These are phyloP conservation scores for Bergia puertoricense DNA, from an alignment of 92 coral and sea anemone genomes.

Conservation along the genomic window DNA sequence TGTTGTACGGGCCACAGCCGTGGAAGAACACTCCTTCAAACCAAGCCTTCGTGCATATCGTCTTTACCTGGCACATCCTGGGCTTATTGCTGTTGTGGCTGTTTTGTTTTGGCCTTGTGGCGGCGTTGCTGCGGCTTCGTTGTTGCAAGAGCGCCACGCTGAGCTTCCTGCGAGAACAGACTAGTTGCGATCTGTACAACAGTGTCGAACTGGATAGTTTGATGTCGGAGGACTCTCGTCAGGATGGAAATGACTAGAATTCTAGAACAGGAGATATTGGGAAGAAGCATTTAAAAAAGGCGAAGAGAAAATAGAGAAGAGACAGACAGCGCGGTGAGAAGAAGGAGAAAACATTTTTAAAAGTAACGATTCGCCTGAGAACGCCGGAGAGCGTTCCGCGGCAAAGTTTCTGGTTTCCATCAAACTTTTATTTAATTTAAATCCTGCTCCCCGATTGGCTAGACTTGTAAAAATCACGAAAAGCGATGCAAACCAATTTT, in stretches of 20 bases:
- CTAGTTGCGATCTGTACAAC: background rate
- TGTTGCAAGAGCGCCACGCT: background rate
- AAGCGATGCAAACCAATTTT: no score
- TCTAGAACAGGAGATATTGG: no score
- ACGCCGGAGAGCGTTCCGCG: no score
- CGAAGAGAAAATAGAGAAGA: no score
- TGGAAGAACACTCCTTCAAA: constrained; percentile 58
- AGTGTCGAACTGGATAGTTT: background rate
- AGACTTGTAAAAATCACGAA: no score
- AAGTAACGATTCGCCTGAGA: no score
- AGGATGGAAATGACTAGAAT: background rate
- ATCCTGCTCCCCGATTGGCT: no score
- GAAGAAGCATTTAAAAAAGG: no score
- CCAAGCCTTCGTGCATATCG: constrained; percentile 53
- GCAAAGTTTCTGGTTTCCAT: no score
- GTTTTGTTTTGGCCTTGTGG: constrained; percentile 3
- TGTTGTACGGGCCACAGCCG: constrained; percentile 53
- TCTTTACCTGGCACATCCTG: constrained; percentile 62
- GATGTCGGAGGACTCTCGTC: background rate
- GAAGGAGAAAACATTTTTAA: no score
- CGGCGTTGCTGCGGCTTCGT: background rate
- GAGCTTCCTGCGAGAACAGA: constrained; percentile 2
- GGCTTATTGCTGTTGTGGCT: constrained; percentile 36
- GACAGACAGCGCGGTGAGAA: no score
- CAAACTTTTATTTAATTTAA: no score